phyloP scores from a whole-genome alignment of 2,797 vertebrate genomes.

The Leontocebus nigricollis region DNA sequence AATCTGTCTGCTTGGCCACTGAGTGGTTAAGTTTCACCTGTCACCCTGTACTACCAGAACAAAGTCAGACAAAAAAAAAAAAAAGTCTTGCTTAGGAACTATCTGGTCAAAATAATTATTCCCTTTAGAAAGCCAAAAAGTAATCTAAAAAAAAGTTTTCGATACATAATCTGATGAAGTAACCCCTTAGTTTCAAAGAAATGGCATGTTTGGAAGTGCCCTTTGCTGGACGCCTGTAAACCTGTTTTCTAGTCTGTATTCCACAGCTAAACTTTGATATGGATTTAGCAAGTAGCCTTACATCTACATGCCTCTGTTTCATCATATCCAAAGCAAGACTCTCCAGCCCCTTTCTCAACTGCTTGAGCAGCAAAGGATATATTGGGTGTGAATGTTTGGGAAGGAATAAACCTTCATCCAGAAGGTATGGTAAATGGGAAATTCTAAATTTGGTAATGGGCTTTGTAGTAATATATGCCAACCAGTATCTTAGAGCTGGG shows the following conservation, averaged over 20 bases:
- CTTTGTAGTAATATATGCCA: neutral
- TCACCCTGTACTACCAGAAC: neutral
- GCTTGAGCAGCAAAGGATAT: neutral
- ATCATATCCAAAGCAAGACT: neutral
- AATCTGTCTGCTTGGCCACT: neutral
- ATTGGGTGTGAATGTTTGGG: neutral
- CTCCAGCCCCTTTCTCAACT: neutral
- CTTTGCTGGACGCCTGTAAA: neutral
- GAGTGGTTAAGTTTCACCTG: neutral
- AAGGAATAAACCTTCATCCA: neutral
- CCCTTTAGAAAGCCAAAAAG: neutral
- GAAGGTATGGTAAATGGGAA: slow-evolving; percentile 17
- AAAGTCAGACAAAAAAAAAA: slow-evolving; percentile 21
- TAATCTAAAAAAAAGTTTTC: neutral
- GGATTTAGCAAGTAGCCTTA: neutral
- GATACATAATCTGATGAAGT: neutral
- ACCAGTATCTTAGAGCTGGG: neutral
- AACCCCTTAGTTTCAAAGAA: neutral
- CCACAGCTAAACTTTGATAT: neutral
- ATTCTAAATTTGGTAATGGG: neutral
- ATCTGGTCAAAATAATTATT: neutral
- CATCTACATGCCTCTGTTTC: neutral
- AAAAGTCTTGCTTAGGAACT: neutral
- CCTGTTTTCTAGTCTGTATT: neutral
- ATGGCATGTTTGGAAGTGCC: neutral